Conservation (phyloP, 2,888 invertebrate species). For the Portevinia maculata region DNA sequence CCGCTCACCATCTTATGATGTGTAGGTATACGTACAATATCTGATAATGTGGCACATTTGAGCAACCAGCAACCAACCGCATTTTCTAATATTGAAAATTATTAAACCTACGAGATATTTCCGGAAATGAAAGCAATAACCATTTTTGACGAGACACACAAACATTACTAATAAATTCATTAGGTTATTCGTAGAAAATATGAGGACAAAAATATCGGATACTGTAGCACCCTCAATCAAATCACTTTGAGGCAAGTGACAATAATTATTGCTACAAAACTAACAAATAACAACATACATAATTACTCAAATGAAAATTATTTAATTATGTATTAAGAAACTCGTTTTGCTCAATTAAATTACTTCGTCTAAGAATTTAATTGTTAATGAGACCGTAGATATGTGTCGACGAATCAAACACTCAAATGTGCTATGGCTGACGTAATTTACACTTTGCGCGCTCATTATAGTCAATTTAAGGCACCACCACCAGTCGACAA, state of each 20-base stretch:
- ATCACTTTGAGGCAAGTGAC: constrained; percentile 47
- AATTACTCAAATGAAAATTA: constrained; percentile 28
- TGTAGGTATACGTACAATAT: not conserved
- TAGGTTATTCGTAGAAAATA: constrained; percentile 30
- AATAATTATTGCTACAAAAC: constrained; percentile 39
- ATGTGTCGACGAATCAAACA: constrained; percentile 15
- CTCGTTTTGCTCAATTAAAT: constrained; percentile 62
- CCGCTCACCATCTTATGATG: too few relatives aligned
- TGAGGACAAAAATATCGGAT: constrained; percentile 14
- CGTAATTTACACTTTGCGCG: constrained; percentile 33
- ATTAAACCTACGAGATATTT: constrained; percentile 8
- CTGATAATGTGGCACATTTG: not conserved
- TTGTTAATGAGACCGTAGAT: constrained; percentile 62
- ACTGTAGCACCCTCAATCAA: constrained; percentile 53
- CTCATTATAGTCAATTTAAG: constrained; percentile 59
- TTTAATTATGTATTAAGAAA: constrained; percentile 16
- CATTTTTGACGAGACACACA: constrained; percentile 13
- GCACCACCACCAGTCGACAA: constrained; percentile 27
- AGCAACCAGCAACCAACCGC: constrained; percentile 12
- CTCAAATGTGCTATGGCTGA: constrained; percentile 8
- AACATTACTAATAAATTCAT: constrained; percentile 48
- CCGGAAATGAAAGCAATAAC: constrained; percentile 10
- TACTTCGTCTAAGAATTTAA: constrained; percentile 63
- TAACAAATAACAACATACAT: constrained; percentile 53
- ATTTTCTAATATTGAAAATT: not conserved